Conservation (phyloP, 1,140 invertebrate species). For the Meteorus sp. region DNA sequence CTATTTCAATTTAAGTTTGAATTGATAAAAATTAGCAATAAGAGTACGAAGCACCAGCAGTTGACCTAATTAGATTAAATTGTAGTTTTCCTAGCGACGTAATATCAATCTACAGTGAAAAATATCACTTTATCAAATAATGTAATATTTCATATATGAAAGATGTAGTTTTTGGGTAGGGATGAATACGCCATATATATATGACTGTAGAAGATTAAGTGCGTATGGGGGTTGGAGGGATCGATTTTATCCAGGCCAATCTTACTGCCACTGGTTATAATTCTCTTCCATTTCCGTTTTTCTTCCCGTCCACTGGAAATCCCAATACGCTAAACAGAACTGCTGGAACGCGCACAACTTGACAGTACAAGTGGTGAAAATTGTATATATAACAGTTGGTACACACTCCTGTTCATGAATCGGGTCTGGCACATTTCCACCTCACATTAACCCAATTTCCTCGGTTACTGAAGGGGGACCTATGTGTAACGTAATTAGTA, state of each 20-base stretch:
- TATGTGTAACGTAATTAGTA: conserved; percentile 31
- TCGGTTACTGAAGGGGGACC: conserved; percentile 22
- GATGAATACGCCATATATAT: background rate
- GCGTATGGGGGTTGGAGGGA: background rate
- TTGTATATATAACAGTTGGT: background rate
- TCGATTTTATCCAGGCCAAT: conserved; percentile 4
- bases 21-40: no score
- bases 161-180: background rate
- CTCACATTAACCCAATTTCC: conserved; percentile 50
- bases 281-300: background rate
- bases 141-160: background rate
- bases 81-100: no score
- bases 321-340: conserved; percentile 11
- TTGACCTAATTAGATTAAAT: no score
- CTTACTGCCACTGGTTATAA: background rate
- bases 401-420: conserved; percentile 27
- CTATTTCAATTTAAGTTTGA: no score
- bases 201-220: background rate
- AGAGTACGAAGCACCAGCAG: no score
- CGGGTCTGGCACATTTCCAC: conserved; percentile 47
- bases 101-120: no score
- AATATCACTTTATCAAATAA: no score
- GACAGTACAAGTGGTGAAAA: background rate
- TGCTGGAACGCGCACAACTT: conserved; percentile 3
- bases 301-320: background rate